phyloP scores from a whole-genome alignment of 2,888 invertebrate genomes.

The Arrhopalites spinosus region DNA sequence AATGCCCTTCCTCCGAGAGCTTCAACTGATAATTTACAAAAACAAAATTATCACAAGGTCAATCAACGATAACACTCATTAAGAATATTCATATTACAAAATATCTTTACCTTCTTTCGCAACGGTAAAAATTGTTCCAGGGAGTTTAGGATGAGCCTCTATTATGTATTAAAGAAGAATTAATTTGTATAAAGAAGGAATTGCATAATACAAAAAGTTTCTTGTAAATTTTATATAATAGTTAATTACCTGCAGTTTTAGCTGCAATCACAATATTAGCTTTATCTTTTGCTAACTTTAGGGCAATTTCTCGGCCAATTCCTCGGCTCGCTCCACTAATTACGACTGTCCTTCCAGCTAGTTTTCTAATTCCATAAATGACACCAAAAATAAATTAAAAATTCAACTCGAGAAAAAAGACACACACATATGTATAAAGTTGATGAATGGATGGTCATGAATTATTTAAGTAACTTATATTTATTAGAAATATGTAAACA shows the following conservation, averaged over 20 bases:
- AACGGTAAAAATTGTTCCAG: constrained; percentile 88
- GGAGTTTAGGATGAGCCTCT: constrained; percentile 85
- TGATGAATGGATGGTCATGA: too few relatives aligned
- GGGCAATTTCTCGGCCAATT: constrained; percentile 92
- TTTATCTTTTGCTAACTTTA: constrained; percentile 90
- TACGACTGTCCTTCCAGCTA: constrained; percentile 88
- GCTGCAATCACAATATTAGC: constrained; percentile 90
- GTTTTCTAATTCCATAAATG: too few relatives aligned
- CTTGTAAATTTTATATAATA: too few relatives aligned
- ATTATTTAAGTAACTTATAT: too few relatives aligned
- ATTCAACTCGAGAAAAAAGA: too few relatives aligned
- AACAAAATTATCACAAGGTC: not conserved
- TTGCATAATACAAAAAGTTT: too few relatives aligned
- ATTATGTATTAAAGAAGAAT: too few relatives aligned
- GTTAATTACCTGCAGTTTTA: constrained; percentile 77
- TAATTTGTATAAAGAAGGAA: too few relatives aligned
- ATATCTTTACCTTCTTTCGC: constrained; percentile 88
- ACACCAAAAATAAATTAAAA: constrained; percentile 39
- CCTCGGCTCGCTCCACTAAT: constrained; percentile 96
- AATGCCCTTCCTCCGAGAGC: constrained; percentile 82
- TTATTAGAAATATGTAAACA: not conserved
- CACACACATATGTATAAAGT: too few relatives aligned
- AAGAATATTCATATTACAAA: constrained; percentile 49
- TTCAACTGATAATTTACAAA: constrained; percentile 69
- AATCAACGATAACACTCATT: not conserved